phyloP scores from a whole-genome alignment of 2,797 vertebrate genomes.

The Coracias cyanogaster region DNA sequence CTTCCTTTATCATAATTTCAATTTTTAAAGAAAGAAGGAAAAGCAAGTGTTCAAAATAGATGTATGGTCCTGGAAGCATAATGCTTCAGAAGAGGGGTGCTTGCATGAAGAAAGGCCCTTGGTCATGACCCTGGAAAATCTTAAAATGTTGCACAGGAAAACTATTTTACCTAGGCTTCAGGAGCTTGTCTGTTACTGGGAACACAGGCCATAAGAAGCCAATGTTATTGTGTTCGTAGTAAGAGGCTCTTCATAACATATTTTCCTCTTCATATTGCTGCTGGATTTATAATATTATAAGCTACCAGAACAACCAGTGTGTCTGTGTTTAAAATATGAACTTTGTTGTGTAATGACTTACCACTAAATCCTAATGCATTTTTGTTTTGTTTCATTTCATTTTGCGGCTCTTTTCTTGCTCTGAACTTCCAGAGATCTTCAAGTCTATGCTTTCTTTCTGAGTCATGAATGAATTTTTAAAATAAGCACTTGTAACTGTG shows the following conservation, averaged over 20 bases:
- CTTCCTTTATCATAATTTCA: not conserved
- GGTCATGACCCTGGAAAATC: not conserved
- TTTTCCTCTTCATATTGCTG: not conserved
- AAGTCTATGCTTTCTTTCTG: conserved; percentile 34
- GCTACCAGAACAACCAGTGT: not conserved
- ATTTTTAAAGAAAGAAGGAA: not conserved
- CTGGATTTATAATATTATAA: conserved; percentile 27
- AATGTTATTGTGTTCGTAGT: not conserved
- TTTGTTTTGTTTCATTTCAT: conserved; percentile 66
- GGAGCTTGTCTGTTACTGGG: not conserved
- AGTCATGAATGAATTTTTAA: conserved; percentile 77
- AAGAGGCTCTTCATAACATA: not conserved
- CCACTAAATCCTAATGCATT: conserved; percentile 49
- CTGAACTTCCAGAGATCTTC: conserved; percentile 36
- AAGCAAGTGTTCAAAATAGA: not conserved
- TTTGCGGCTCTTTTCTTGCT: conserved; percentile 64
- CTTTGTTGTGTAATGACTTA: conserved; percentile 35
- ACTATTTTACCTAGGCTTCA: not conserved
- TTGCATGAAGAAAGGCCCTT: not conserved
- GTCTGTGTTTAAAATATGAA: conserved; percentile 52
- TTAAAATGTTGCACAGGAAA: not conserved
- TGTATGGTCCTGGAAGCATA: not conserved
- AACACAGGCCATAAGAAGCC: not conserved
- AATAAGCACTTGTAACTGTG: conserved; percentile 79
- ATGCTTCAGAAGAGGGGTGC: not conserved